Evolutionary conservation across 2,888 invertebrate species (phyloP).

Genomic region (Dynastes tityus): DNA sequence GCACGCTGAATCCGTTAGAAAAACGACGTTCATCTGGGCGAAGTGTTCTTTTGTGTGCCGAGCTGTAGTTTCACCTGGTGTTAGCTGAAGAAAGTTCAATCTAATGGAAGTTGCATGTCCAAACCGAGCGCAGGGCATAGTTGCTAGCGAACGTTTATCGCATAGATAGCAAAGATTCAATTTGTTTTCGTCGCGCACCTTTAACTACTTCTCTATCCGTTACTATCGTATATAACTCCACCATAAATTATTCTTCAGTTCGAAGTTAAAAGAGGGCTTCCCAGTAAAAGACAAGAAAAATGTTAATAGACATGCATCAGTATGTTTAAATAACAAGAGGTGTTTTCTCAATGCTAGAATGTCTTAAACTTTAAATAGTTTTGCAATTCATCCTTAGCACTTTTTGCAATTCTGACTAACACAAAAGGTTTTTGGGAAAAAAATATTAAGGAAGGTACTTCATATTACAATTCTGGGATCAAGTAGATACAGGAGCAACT

Average conservation of each 20-base stretch:
- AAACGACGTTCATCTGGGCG: not conserved
- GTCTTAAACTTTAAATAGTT: too few species aligned
- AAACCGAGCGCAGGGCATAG: not conserved
- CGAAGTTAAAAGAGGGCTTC: not conserved
- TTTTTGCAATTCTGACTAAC: too few species aligned
- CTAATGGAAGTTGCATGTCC: slow-evolving; percentile 30
- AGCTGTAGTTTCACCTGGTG: not conserved
- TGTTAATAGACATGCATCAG: too few species aligned
- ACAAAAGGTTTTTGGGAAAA: too few species aligned
- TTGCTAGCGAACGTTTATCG: not conserved
- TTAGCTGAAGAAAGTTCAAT: slow-evolving; percentile 15
- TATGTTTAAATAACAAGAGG: too few species aligned
- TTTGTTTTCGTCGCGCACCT: not conserved
- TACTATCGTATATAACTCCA: not conserved
- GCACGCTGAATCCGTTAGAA: not conserved
- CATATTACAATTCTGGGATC: too few species aligned
- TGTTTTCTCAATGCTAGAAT: too few species aligned
- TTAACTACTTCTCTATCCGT: not conserved
- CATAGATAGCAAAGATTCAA: slow-evolving; percentile 2
- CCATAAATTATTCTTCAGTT: slow-evolving; percentile 3
- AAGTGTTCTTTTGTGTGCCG: slow-evolving; percentile 21
- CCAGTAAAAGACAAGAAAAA: not conserved
- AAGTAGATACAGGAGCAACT: too few species aligned
- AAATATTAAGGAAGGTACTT: too few species aligned
- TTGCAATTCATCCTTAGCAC: too few species aligned